Percentiles rank a stretch among this genome's conserved stretches.
phyloP scores from a whole-genome alignment of 2,888 invertebrate genomes.

The Habroteleia sp. region DNA sequence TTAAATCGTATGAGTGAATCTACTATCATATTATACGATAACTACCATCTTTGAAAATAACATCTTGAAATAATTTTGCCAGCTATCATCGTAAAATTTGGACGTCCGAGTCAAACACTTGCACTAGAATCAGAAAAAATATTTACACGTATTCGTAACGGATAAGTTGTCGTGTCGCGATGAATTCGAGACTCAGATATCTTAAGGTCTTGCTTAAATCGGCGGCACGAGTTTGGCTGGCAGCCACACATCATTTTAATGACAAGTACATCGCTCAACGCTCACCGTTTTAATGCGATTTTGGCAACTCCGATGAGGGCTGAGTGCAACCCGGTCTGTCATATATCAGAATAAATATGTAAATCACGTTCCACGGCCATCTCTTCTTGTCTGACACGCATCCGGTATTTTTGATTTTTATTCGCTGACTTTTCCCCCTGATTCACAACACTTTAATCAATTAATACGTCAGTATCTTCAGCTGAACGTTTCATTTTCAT shows the following conservation, averaged over 20 bases:
- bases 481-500: background rate
- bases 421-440: background rate
- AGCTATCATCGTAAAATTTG: too few species aligned
- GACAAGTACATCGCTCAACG: conserved; percentile 72
- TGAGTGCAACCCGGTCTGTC: conserved; percentile 56
- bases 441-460: background rate
- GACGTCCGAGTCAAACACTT: too few species aligned
- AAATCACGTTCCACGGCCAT: conserved; percentile 27
- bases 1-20: too few species aligned
- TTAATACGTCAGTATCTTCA: background rate
- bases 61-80: too few species aligned
- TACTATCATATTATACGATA: too few species aligned
- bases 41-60: too few species aligned
- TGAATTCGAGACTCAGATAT: conserved; percentile 51
- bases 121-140: too few species aligned
- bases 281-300: conserved; percentile 74
- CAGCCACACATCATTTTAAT: conserved; percentile 76
- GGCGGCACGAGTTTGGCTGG: conserved; percentile 68
- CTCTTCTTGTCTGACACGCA: conserved; percentile 20
- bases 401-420: conserved; percentile 9
- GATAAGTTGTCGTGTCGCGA: conserved; percentile 10
- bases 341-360: conserved; percentile 62
- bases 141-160: background rate
- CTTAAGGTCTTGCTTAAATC: conserved; percentile 68
- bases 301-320: conserved; percentile 70